A percentile compares a stretch with the other conserved stretches of the same genome.
Evolutionary conservation across 2,113 vertebrate genomes (phyloP).

Genomic region (Mionectes macconnelli): DNA sequence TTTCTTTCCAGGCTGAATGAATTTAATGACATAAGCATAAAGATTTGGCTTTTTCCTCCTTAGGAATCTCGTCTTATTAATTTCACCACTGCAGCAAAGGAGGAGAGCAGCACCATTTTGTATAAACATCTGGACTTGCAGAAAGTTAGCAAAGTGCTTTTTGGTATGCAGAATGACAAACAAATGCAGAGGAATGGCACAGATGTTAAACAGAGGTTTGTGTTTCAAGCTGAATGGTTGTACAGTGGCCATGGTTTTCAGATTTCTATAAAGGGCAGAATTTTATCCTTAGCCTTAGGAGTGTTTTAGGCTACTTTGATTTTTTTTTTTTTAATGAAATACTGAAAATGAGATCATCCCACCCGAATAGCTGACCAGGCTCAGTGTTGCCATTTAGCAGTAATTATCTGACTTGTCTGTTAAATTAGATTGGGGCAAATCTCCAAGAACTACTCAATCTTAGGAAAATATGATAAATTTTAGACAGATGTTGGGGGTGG

Average conservation of each 20-base stretch:
- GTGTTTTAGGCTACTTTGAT: neutral
- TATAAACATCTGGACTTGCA: neutral
- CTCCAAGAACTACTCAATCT: neutral
- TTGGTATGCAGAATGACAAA: neutral
- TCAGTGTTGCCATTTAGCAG: neutral
- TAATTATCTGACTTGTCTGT: neutral
- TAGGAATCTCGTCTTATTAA: neutral
- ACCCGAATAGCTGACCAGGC: neutral
- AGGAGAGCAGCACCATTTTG: neutral
- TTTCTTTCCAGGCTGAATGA: slow-evolving; percentile 4
- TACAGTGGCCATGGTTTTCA: neutral
- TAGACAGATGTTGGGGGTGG: neutral
- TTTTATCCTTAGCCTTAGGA: neutral
- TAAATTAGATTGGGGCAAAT: neutral
- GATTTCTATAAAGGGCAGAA: neutral
- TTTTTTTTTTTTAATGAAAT: neutral
- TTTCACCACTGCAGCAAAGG: neutral
- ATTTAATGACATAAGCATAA: neutral
- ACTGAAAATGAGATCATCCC: neutral
- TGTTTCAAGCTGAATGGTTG: neutral
- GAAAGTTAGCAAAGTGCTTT: neutral
- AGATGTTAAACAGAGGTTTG: neutral
- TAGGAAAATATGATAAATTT: neutral
- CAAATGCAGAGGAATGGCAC: neutral
- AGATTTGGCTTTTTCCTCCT: neutral